phyloP scores from a whole-genome alignment of 2,113 vertebrate genomes.

The Daphoenositta chrysoptera region DNA sequence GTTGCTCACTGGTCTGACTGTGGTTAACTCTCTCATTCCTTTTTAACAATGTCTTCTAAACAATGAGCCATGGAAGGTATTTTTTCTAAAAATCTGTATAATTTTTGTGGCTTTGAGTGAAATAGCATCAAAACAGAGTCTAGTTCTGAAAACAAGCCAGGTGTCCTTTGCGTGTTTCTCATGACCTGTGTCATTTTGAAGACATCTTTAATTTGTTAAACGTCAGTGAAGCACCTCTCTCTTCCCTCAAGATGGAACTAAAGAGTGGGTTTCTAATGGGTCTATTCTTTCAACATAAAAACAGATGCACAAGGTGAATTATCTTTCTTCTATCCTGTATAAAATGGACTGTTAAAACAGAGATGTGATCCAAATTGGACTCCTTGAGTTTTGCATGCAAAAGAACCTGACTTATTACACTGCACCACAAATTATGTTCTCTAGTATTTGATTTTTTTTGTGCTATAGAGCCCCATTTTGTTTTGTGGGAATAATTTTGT shows the following conservation, averaged over 20 bases:
- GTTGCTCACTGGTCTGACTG: background rate
- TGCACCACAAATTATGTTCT: background rate
- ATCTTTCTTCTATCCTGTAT: background rate
- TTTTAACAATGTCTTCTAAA: background rate
- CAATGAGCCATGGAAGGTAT: background rate
- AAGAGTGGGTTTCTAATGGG: background rate
- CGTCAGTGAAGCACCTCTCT: background rate
- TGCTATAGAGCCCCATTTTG: background rate
- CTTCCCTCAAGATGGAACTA: background rate
- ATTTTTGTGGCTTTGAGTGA: background rate
- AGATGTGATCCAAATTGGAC: background rate
- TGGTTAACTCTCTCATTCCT: background rate
- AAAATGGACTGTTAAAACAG: background rate
- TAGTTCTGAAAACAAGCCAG: background rate
- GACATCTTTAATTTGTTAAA: background rate
- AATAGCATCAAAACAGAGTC: background rate
- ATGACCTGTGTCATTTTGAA: background rate
- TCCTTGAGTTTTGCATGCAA: background rate
- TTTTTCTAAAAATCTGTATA: background rate
- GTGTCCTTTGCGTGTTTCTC: background rate
- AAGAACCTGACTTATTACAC: background rate
- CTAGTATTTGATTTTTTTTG: background rate
- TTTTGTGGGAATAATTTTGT: background rate
- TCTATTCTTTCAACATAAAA: background rate
- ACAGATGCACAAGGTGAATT: background rate